These are phyloP conservation scores for Hydrocynus forskahlii DNA, from an alignment of 2,797 vertebrate genomes.

Conservation along the genomic window DNA sequence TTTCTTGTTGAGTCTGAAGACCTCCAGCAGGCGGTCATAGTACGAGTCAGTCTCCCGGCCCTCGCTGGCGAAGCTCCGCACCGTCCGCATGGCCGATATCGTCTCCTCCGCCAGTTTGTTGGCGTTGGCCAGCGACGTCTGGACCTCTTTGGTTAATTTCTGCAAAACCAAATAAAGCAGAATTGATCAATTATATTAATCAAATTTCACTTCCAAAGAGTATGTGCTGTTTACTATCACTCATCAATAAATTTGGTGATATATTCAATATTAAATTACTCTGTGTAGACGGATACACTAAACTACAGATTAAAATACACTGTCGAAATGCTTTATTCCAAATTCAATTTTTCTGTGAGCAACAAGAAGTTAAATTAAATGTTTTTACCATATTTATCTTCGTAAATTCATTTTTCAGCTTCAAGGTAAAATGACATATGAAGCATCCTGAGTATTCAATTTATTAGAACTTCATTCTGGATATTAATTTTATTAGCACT, in stretches of 20 bases:
- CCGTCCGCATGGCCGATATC: slow-evolving; percentile 92
- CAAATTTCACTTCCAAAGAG: not conserved
- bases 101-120: slow-evolving; percentile 95
- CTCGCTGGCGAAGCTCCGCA: slow-evolving; percentile 94
- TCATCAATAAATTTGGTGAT: too few species aligned
- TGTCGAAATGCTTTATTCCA: too few species aligned
- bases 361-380: too few species aligned
- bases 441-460: too few species aligned
- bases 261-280: too few species aligned
- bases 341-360: too few species aligned
- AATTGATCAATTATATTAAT: not conserved
- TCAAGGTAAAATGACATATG: too few species aligned
- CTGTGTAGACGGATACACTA: too few species aligned
- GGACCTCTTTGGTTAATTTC: slow-evolving; percentile 92
- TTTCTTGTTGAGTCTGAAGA: slow-evolving; percentile 89
- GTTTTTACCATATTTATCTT: too few species aligned
- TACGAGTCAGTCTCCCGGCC: slow-evolving; percentile 83
- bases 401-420: too few species aligned
- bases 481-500: too few species aligned
- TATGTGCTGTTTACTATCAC: not conserved
- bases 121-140: slow-evolving; percentile 89
- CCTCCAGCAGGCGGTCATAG: slow-evolving; percentile 81
- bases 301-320: too few species aligned
- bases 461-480: not conserved
- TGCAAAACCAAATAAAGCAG: slow-evolving; percentile 54